These are phyloP conservation scores for Stenichneumon culpator DNA, from an alignment of 2,888 invertebrate genomes.

Conservation along the genomic window DNA sequence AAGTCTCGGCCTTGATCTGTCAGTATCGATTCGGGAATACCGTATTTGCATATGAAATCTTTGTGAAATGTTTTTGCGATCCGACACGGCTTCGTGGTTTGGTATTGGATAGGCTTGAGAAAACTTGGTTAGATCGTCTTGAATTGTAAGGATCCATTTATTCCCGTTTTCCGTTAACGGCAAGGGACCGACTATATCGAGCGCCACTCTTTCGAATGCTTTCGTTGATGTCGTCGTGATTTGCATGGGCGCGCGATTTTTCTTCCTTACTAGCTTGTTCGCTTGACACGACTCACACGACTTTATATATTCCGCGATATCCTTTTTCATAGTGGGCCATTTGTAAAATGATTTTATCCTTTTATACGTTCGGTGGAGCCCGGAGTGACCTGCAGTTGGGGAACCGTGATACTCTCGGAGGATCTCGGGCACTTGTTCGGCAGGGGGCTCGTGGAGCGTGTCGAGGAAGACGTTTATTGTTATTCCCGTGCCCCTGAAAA, in stretches of 20 bases:
- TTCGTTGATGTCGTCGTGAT: background rate
- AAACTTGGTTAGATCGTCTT: too few relatives aligned
- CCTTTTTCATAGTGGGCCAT: constrained; percentile 71
- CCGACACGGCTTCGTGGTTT: constrained; percentile 77
- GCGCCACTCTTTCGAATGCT: constrained; percentile 2
- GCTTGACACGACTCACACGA: constrained; percentile 77
- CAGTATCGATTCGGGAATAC: constrained; percentile 74
- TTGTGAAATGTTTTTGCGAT: constrained; percentile 74
- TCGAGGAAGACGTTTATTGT: constrained; percentile 28
- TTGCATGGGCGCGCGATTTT: constrained; percentile 44
- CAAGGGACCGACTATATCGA: background rate
- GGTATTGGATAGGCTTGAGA: constrained; percentile 73
- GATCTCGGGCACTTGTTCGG: constrained; percentile 38
- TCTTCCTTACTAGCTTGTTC: constrained; percentile 74
- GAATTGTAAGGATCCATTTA: constrained; percentile 75
- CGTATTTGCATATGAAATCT: constrained; percentile 73
- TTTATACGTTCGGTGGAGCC: constrained; percentile 66
- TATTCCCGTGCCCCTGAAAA: constrained; percentile 42
- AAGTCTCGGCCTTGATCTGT: constrained; percentile 77
- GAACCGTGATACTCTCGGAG: constrained; percentile 56
- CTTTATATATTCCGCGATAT: constrained; percentile 71
- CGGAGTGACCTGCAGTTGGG: constrained; percentile 62
- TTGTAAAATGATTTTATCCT: constrained; percentile 65
- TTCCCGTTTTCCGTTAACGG: constrained; percentile 69
- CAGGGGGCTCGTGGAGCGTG: constrained; percentile 32